A percentile compares a stretch with the other conserved stretches of the same genome.
Evolutionary conservation across 2,888 invertebrate species (phyloP).

Genomic region (Sinohyriopsis cumingii): DNA sequence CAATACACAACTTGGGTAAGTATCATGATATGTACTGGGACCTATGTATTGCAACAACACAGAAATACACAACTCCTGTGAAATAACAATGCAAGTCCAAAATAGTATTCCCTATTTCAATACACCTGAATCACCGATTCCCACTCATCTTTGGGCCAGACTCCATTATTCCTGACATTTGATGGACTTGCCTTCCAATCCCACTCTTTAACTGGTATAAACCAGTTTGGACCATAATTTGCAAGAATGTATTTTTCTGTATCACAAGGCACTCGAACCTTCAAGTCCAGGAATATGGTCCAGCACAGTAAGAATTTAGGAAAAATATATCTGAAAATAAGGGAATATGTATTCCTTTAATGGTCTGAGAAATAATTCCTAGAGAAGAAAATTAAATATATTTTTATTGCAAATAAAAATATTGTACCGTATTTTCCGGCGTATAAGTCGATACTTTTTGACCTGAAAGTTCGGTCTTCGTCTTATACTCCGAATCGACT

Average conservation of each 20-base stretch:
- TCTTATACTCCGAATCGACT: too few species aligned
- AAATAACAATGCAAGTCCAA: too few species aligned
- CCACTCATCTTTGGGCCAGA: constrained; percentile 73
- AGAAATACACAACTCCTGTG: too few species aligned
- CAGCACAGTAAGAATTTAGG: constrained; percentile 75
- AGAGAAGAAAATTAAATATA: background rate
- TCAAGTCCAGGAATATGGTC: constrained; percentile 74
- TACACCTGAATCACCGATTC: constrained; percentile 72
- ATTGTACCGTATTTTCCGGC: too few species aligned
- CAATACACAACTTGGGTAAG: too few species aligned
- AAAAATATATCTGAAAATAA: constrained; percentile 73
- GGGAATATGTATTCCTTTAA: background rate
- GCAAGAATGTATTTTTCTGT: constrained; percentile 74
- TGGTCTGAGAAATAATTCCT: too few species aligned
- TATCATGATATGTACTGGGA: too few species aligned
- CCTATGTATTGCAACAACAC: too few species aligned
- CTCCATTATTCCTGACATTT: constrained; percentile 74
- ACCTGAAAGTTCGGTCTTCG: too few species aligned
- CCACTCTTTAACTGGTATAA: constrained; percentile 73
- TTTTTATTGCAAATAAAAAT: background rate
- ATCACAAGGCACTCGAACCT: constrained; percentile 75
- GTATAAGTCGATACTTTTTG: too few species aligned
- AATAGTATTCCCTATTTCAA: constrained; percentile 9
- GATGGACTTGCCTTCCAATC: constrained; percentile 76
- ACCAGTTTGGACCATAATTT: constrained; percentile 76